Conservation (phyloP, 1,140 invertebrate species). For the Hetaerina americana region DNA sequence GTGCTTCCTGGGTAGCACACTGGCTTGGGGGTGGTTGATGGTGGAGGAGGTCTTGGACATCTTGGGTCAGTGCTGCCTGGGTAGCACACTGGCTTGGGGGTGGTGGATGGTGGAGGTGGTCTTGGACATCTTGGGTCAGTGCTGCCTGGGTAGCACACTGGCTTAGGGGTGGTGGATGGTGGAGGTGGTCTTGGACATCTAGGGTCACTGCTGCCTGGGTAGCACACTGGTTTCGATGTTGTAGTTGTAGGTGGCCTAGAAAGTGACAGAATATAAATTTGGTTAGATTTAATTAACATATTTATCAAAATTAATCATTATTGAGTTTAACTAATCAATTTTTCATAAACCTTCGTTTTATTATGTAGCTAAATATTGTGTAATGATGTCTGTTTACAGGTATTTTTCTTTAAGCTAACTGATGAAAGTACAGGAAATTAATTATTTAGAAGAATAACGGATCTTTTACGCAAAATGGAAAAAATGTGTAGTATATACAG, state of each 20-base stretch:
- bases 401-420: too few relatives aligned
- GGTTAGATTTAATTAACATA: too few relatives aligned
- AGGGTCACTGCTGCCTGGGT: slow-evolving; percentile 20
- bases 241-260: slow-evolving; percentile 14
- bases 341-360: too few relatives aligned
- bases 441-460: too few relatives aligned
- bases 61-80: slow-evolving; percentile 20
- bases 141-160: slow-evolving; percentile 17
- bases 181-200: slow-evolving; percentile 13
- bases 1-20: slow-evolving; percentile 25
- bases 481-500: too few relatives aligned
- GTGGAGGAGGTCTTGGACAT: slow-evolving; percentile 18
- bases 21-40: slow-evolving; percentile 8
- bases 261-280: too few relatives aligned
- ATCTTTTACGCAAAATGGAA: too few relatives aligned
- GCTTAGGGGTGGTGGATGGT: slow-evolving; percentile 10
- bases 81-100: slow-evolving; percentile 18
- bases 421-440: too few relatives aligned
- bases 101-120: slow-evolving; percentile 11
- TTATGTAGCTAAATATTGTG: too few relatives aligned
- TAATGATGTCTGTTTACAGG: too few relatives aligned
- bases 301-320: too few relatives aligned
- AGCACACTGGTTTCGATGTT: slow-evolving; percentile 15
- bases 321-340: too few relatives aligned
- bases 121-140: slow-evolving; percentile 16